Evolutionary conservation across 2,113 vertebrate genomes (phyloP), one percentile per base, ranked within the genome.

Genomic region (Triplophysa dalaica): DNA sequence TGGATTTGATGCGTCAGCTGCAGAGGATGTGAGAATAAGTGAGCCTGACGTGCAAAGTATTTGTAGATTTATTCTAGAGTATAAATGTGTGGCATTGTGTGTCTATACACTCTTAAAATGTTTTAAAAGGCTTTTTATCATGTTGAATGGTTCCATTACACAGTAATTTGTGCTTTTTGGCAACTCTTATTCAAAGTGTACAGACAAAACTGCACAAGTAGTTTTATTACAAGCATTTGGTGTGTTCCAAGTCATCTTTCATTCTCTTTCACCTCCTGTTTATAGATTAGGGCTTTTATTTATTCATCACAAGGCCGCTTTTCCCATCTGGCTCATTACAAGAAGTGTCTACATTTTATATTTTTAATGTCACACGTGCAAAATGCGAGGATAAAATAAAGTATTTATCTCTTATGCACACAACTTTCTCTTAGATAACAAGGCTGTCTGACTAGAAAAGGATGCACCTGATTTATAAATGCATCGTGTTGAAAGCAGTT

Each of bases 401-500:
- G 48, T 63, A 63, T 48, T n/a, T 48, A 62, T 75, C 21, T n/a
- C 11, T 56, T 38, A 9, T 14, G n/a, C n/a, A 21, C 69, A 17
- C 58, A 29, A n/a, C 60, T 75, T 48, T 13, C 11, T 63, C 17
- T 62, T 19, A 62, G 58, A 75, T 62, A 86, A 81, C 65, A 80
- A 69, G 77, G 78, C 4, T 60, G 21, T n/a, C 76, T 56, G 70
- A 81, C 82, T 83, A 16, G 21, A 29, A 16, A 63, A 45, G 67
- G 70, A 75, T 72, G 41, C 50, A 48, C 2, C 41, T 29, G 58
- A 48, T 75, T 85, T 75, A 84, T 82, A 86, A 81, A 77, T 82
- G 41, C 65, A 86, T 79, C 73, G 80, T 83, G 77, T 68, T 79
- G 69, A 79, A 74, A 64, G 81, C 50, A 8, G 79, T 65, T 81